These are phyloP conservation scores for Rhynchomys soricoides DNA, from an alignment of 2,113 vertebrate genomes.

Conservation along the genomic window DNA sequence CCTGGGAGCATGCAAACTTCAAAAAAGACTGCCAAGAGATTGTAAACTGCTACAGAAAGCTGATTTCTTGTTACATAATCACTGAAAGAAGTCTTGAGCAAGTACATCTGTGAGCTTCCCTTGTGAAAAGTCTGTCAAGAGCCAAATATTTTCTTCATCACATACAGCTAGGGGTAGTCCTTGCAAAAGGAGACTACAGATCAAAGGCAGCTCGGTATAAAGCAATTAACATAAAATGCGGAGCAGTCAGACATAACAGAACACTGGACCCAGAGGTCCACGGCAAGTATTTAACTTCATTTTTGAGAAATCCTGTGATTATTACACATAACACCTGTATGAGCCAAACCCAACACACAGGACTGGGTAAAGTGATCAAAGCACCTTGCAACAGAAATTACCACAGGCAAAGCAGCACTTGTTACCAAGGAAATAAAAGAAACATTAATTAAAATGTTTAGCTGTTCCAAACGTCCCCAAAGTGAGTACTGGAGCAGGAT, in stretches of 20 bases:
- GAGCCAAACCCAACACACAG: background rate
- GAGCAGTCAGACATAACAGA: background rate
- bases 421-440: background rate
- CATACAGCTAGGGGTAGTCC: background rate
- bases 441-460: background rate
- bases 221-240: background rate
- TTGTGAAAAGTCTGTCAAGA: background rate
- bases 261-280: background rate
- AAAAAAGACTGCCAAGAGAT: conserved; percentile 26
- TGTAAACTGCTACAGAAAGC: background rate
- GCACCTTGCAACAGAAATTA: background rate
- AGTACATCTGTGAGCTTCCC: background rate
- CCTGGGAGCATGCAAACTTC: conserved; percentile 2
- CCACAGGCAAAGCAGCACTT: background rate
- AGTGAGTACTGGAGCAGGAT: background rate
- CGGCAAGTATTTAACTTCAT: background rate
- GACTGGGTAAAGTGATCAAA: background rate
- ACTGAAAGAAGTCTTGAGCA: conserved; percentile 30
- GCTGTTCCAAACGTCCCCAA: background rate
- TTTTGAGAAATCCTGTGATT: background rate
- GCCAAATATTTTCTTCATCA: conserved; percentile 12
- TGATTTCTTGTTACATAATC: background rate
- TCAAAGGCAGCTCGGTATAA: background rate
- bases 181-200: background rate
- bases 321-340: background rate